Base-by-base conservation (phyloP, 2,797 vertebrate genomes). In the Merluccius polli region DNA sequence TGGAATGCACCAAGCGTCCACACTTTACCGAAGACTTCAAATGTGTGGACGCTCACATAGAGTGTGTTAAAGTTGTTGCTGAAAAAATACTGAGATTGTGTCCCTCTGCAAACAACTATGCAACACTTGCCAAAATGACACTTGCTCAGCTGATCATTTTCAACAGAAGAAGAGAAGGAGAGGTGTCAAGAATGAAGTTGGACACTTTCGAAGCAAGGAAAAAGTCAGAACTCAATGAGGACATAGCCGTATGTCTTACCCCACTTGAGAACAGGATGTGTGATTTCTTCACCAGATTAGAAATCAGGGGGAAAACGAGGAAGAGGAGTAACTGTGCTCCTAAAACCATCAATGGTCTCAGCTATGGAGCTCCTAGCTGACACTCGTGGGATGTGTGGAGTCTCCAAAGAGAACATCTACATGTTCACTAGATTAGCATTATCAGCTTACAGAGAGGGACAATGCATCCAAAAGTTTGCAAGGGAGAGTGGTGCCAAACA, bases 281-380 rank as follows among this genome's bases (percentile, higher is more conserved):
- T 35, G 36, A 72, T n/a, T 48, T 59, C 70, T 77, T 77, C 30
- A 67, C 75, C 21, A 33, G 75, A 33, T n/a, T 77, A 21, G 70
- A 73, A 27, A 77, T 77, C 24, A 31, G 71, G 32, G 32, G 75
- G 75, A 29, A 77, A 77, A 73, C 30, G 71, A 21, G 75, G 71
- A 36, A 77, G 71, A 67, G 67, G 31, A 52, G 76, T 77, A 13
- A 70, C 70, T 72, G 71, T 77, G n/a, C 76, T 73, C 15, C 21
- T 73, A 48, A 73, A 44, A 73, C 71, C 31, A 27, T 65, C 71
- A 36, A 65, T 73, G 70, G 48, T 73, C 24, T 32, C 44, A 36
- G 70, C 71, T 13, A 65, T 77, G 70, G 70, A 77, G 24, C 76
- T 72, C 31, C 70, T 76, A 18, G 75, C 41, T 31, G 27, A 71